A percentile compares a stretch with the other conserved stretches of the same genome.
Conservation (phyloP, 1,140 invertebrate species). For the Probaryconus sp. region DNA sequence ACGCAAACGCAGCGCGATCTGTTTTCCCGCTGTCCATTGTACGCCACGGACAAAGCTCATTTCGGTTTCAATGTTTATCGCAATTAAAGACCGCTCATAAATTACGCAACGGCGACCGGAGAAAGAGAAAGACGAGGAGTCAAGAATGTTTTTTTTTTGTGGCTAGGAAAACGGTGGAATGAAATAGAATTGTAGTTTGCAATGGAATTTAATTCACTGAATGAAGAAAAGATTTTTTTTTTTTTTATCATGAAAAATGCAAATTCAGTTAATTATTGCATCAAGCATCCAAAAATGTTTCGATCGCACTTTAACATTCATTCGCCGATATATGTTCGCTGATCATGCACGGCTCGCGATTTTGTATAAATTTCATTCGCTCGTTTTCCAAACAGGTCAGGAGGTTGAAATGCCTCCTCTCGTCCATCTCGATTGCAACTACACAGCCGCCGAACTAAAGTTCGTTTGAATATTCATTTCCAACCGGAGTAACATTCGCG, state of each 20-base stretch:
- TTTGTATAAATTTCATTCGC: constrained; percentile 53
- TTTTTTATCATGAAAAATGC: too few species aligned
- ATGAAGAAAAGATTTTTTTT: too few species aligned
- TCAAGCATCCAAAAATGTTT: not conserved
- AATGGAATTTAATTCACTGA: too few species aligned
- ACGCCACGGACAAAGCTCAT: constrained; percentile 35
- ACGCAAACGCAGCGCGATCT: constrained; percentile 21
- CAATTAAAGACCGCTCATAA: constrained; percentile 37
- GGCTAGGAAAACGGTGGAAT: constrained; percentile 2
- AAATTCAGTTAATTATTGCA: too few species aligned
- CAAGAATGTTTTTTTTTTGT: constrained; percentile 18
- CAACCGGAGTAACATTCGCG: constrained; percentile 45
- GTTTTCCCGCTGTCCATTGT: constrained; percentile 19
- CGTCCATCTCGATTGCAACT: constrained; percentile 49
- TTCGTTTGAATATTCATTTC: constrained; percentile 62
- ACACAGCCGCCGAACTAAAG: constrained; percentile 39
- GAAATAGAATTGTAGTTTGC: too few species aligned
- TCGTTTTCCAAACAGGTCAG: constrained; percentile 51
- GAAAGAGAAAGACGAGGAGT: not conserved
- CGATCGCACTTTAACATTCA: constrained; percentile 7
- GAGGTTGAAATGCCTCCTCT: constrained; percentile 34
- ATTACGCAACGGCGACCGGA: constrained; percentile 5
- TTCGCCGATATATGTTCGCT: constrained; percentile 21
- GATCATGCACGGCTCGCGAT: constrained; percentile 51
- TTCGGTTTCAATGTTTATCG: constrained; percentile 32